phyloP scores from a whole-genome alignment of 1,140 invertebrate genomes.

The Macrocentrus cingulum region DNA sequence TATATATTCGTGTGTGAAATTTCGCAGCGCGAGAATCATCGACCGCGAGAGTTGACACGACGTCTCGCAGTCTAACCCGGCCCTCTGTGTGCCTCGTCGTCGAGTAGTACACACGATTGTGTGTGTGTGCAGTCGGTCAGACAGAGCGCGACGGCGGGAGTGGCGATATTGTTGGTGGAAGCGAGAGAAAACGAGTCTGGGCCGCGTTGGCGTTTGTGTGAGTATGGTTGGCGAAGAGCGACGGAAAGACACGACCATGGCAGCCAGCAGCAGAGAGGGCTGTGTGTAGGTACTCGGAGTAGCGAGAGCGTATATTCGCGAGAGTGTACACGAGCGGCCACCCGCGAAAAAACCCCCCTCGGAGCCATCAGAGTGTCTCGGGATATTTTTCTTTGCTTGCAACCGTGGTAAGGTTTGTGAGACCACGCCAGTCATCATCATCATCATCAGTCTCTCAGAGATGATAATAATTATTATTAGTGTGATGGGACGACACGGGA shows the following conservation, averaged over 20 bases:
- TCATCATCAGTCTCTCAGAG: too few species aligned
- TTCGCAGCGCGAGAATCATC: not conserved
- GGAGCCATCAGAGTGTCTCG: too few species aligned
- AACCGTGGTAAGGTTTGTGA: too few species aligned
- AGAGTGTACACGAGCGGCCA: too few species aligned
- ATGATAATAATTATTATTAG: too few species aligned
- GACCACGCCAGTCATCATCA: too few species aligned
- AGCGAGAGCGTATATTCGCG: not conserved
- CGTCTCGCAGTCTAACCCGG: not conserved
- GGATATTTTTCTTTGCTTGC: too few species aligned
- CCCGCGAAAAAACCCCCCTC: too few species aligned
- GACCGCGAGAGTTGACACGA: constrained; percentile 8
- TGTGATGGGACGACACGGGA: too few species aligned
- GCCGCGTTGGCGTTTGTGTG: not conserved
- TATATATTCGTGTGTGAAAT: too few species aligned
- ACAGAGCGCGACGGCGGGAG: constrained; percentile 17
- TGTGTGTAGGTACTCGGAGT: constrained; percentile 18
- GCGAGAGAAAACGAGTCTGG: not conserved
- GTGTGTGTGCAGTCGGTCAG: constrained; percentile 22
- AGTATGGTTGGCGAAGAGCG: constrained; percentile 9
- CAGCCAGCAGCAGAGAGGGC: not conserved
- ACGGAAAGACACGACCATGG: not conserved
- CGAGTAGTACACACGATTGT: constrained; percentile 3
- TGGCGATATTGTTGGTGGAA: constrained; percentile 6
- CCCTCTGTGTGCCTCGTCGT: not conserved